A percentile compares a stretch with the other conserved stretches of the same genome.
Conservation (phyloP, 2,888 invertebrate genomes). For the Brenthis daphne region DNA sequence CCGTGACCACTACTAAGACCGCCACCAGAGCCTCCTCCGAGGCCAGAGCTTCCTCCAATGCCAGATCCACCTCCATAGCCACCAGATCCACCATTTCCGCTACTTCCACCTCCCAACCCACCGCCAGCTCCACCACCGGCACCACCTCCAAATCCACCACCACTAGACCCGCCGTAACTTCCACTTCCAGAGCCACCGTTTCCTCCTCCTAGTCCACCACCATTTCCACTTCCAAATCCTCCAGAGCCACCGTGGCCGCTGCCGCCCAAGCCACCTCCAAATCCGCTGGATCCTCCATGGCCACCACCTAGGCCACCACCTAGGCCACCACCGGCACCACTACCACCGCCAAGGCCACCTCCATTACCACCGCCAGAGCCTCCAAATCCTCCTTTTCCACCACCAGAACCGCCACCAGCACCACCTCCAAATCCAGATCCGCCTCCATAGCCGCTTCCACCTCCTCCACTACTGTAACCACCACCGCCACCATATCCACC, state of each 20-base stretch:
- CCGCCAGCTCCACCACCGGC: constrained; percentile 35
- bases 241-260: constrained; percentile 25
- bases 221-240: constrained; percentile 27
- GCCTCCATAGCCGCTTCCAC: constrained; percentile 55
- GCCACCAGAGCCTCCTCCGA: constrained; percentile 30
- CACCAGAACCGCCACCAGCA: constrained; percentile 20
- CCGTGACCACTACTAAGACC: constrained; percentile 31
- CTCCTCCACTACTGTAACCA: constrained; percentile 61
- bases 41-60: constrained; percentile 20
- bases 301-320: constrained; percentile 26
- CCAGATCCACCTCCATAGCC: constrained; percentile 26
- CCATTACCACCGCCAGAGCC: constrained; percentile 50
- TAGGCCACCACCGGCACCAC: constrained; percentile 10
- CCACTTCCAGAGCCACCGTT: constrained; percentile 48
- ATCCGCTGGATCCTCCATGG: constrained; percentile 17
- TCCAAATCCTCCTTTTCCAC: constrained; percentile 33
- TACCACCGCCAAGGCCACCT: neutral
- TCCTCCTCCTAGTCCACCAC: neutral
- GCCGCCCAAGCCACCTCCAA: constrained; percentile 49
- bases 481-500: constrained; percentile 73
- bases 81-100: constrained; percentile 20
- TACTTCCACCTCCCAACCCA: constrained; percentile 23
- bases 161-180: constrained; percentile 33
- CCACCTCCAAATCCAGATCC: constrained; percentile 46
- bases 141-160: constrained; percentile 24